Percentiles rank a stretch among this genome's conserved stretches.
Evolutionary conservation across 1,140 invertebrate genomes (phyloP).

Genomic region (Leptopilina clavipes): DNA sequence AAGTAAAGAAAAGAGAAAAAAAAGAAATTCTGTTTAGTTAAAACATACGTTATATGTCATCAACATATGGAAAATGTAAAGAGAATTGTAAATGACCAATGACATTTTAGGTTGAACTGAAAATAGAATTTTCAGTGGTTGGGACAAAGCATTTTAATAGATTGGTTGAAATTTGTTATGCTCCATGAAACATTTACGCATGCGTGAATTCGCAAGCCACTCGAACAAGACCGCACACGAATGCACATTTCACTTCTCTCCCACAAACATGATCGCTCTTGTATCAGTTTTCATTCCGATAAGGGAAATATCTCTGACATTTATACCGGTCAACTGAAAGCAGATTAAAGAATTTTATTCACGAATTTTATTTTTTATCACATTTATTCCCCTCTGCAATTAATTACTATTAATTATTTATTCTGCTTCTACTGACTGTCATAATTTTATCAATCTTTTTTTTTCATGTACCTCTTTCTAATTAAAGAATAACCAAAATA

Average conservation of each 20-base stretch:
- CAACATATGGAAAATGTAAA: not conserved
- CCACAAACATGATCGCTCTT: slow-evolving; percentile 21
- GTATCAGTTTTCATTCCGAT: slow-evolving; percentile 24
- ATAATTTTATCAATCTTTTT: too few species aligned
- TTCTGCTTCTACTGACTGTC: too few species aligned
- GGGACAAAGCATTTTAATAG: slow-evolving; percentile 15
- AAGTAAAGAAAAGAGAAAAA: too few species aligned
- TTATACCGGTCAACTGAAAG: not conserved
- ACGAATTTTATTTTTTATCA: not conserved
- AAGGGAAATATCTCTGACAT: slow-evolving; percentile 6
- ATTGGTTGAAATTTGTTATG: slow-evolving; percentile 31
- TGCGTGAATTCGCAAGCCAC: slow-evolving; percentile 20
- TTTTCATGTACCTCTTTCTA: too few species aligned
- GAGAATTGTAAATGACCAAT: slow-evolving; percentile 14
- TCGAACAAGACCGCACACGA: slow-evolving; percentile 32
- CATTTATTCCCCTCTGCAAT: too few species aligned
- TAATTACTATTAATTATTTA: too few species aligned
- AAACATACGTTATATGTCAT: not conserved
- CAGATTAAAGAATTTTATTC: not conserved
- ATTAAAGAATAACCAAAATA: too few species aligned
- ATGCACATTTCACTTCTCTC: slow-evolving; percentile 23
- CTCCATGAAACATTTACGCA: slow-evolving; percentile 28
- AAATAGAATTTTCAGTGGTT: slow-evolving; percentile 12
- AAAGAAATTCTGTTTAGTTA: too few species aligned
- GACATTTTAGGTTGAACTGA: not conserved